A percentile compares a stretch with the other conserved stretches of the same genome.
These are phyloP conservation scores for Coilia nasus DNA, from an alignment of 2,797 vertebrate species.

Conservation along the genomic window DNA sequence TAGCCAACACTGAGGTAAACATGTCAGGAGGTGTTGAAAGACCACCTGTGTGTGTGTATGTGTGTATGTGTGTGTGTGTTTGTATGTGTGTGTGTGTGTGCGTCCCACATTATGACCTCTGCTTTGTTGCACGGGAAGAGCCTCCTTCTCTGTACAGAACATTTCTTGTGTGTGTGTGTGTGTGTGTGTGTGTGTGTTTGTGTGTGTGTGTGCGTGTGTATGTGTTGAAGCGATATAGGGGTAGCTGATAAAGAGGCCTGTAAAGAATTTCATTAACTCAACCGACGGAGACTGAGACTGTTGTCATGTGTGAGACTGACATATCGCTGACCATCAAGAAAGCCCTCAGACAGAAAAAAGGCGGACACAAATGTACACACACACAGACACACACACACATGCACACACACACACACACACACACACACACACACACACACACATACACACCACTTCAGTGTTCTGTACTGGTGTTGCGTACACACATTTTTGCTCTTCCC, in stretches of 20 bases:
- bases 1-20: background rate
- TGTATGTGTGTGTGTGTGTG: background rate
- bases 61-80: background rate
- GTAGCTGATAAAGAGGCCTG: slow-evolving; percentile 30
- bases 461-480: background rate
- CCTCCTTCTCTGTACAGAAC: background rate
- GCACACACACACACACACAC: background rate
- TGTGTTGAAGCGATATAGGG: slow-evolving; percentile 15
- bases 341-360: background rate
- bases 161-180: background rate
- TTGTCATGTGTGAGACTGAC: slow-evolving; percentile 38
- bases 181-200: slow-evolving; percentile 17
- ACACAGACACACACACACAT: slow-evolving; percentile 17
- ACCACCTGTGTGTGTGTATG: background rate
- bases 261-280: slow-evolving; percentile 42
- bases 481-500: slow-evolving; percentile 8
- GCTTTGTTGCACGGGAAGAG: background rate
- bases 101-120: background rate
- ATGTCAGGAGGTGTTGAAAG: background rate
- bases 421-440: background rate
- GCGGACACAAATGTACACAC: slow-evolving; percentile 15
- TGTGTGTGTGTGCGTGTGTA: slow-evolving; percentile 14
- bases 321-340: slow-evolving; percentile 29
- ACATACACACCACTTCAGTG: background rate
- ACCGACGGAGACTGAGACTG: slow-evolving; percentile 40